Conservation (phyloP, 2,888 invertebrate genomes). For the Anthoptus insignis region DNA sequence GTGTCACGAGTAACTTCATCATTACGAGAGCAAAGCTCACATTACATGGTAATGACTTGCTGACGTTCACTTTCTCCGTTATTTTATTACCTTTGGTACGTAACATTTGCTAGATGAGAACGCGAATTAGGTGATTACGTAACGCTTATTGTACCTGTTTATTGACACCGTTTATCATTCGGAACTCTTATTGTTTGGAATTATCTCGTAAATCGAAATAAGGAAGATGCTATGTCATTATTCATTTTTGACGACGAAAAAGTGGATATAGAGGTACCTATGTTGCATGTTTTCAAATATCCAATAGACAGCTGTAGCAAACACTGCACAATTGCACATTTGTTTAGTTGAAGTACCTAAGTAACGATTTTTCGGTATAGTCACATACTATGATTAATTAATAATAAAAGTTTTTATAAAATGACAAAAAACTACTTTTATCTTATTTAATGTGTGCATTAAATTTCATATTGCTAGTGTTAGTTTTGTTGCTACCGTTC, state of each 20-base stretch:
- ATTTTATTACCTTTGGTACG: constrained; percentile 21
- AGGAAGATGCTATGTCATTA: neutral
- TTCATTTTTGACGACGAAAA: neutral
- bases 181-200: neutral
- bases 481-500: too few species aligned
- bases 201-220: neutral
- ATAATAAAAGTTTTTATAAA: too few species aligned
- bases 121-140: constrained; percentile 6
- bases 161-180: neutral
- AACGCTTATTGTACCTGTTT: neutral
- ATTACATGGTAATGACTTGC: constrained; percentile 14
- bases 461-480: too few species aligned
- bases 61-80: constrained; percentile 16
- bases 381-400: too few species aligned
- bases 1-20: neutral
- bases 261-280: too few species aligned
- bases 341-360: too few species aligned
- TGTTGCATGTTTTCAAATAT: too few species aligned
- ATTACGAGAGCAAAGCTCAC: neutral
- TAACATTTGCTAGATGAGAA: constrained; percentile 2
- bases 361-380: too few species aligned
- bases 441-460: too few species aligned
- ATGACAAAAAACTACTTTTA: too few species aligned
- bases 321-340: too few species aligned
- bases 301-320: too few species aligned